Percentiles rank a stretch among this genome's conserved stretches.
Evolutionary conservation across 2,113 vertebrate genomes (phyloP).

Genomic region (Rattus norvegicus): DNA sequence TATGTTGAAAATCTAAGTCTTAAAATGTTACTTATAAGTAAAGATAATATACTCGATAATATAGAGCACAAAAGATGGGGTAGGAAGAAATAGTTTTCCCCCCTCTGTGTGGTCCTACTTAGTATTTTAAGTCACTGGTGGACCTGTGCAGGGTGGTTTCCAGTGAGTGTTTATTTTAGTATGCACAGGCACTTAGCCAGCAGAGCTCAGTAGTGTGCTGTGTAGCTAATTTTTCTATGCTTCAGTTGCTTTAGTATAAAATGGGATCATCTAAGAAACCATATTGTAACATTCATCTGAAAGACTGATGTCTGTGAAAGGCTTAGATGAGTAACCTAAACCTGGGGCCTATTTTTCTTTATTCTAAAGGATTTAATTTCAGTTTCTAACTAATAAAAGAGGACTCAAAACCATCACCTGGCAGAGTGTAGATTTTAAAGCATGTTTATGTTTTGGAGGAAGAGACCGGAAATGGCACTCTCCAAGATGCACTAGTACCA

Average conservation of each 20-base stretch:
- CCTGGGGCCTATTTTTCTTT: background rate
- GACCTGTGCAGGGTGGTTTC: background rate
- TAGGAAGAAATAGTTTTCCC: background rate
- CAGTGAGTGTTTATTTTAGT: background rate
- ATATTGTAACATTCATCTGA: constrained; percentile 3
- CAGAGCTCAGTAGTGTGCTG: background rate
- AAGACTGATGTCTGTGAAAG: background rate
- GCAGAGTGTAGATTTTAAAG: background rate
- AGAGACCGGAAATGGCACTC: background rate
- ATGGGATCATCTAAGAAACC: background rate
- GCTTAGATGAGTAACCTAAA: background rate
- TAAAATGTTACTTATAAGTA: background rate
- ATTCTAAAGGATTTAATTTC: background rate
- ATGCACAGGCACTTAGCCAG: background rate
- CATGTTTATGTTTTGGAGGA: background rate
- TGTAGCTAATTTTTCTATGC: background rate
- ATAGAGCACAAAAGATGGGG: background rate
- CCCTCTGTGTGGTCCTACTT: background rate
- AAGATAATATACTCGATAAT: background rate
- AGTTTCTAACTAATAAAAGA: background rate
- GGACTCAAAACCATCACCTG: background rate
- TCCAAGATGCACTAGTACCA: background rate
- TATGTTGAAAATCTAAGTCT: background rate
- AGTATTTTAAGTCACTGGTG: background rate
- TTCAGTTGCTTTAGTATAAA: constrained; percentile 17